Base-by-base conservation (phyloP, 35 echinoderm and acorn worm species). In the Anneissia japonica region DNA sequence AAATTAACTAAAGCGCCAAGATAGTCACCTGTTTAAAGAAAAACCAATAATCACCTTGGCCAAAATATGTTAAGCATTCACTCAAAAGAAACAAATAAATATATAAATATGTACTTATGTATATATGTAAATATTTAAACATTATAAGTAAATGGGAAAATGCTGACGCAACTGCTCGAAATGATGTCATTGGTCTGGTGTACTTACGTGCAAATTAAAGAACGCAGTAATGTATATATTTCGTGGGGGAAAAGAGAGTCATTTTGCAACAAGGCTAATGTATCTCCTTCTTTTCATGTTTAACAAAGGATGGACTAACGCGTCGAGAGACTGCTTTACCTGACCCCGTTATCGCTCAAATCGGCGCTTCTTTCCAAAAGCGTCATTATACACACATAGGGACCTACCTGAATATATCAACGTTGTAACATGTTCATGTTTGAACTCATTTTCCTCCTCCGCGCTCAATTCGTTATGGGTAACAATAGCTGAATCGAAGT, bases 381-480 rank as follows among this genome's bases (percentile, higher is more conserved):
- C n/a, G n/a, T n/a, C n/a, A n/a, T n/a, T n/a, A 64, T 14, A 64
- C 51, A 13, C 13, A 64, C 12, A 14, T 64, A 64, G 28, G 12
- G 28, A 14, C 51, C 28, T 64, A 64, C 13, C 51, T 13, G 12
- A 64, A 14, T 28, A 64, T 64, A 13, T 13, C 13, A 64, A 64
- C 13, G 37, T 26, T 29, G 23, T 74, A 33, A 97, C 87, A 34
- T 88, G 84, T 64, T 87, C 86, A 6, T 40, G 72, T 35, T 87
- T 93, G 55, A 88, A 90, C 16, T 89, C 88, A 13, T 64, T 72
- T 51, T 97, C 94, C 0, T 39, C 32, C 19, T 78, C 75, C 12
- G 87, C 77, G 40, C 90, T 90, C 3, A 72, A 74, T 1, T 31
- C 16, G 35, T 97, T 97, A 31, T 86, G 38, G 0, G 88, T 72